Percentiles rank a stretch among this genome's conserved stretches.
Evolutionary conservation across 2,797 vertebrate genomes (phyloP).

Genomic region (Diplodus puntazzo): DNA sequence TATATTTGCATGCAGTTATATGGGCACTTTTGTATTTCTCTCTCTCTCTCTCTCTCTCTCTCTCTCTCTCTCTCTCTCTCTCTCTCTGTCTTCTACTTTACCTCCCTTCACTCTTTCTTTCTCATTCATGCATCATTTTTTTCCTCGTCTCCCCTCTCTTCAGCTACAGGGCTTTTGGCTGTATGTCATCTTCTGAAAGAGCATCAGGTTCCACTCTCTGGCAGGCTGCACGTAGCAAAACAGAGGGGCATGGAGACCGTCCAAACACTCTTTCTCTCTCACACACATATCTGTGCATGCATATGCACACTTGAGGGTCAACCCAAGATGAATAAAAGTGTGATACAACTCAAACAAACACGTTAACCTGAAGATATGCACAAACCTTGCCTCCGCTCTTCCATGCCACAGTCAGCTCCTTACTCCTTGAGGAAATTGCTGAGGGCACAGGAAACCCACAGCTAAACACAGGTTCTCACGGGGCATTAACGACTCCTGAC

Average conservation of each 20-base stretch:
- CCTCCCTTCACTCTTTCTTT: slow-evolving; percentile 26
- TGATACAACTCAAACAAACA: slow-evolving; percentile 46
- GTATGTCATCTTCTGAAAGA: slow-evolving; percentile 66
- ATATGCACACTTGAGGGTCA: slow-evolving; percentile 2
- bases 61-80: slow-evolving; percentile 27
- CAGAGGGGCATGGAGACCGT: slow-evolving; percentile 76
- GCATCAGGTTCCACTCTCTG: slow-evolving; percentile 76
- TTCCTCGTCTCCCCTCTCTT: slow-evolving; percentile 23
- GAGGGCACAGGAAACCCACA: slow-evolving; percentile 77
- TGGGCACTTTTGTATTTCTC: slow-evolving; percentile 23
- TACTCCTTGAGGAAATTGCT: slow-evolving; percentile 76
- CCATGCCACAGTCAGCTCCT: slow-evolving; percentile 52
- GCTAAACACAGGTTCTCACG: slow-evolving; percentile 79
- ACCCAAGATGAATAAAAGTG: slow-evolving; percentile 16
- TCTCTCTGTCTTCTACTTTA: slow-evolving; percentile 19
- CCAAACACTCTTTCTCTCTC: slow-evolving; percentile 59
- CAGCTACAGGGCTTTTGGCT: slow-evolving; percentile 77
- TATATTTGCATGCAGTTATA: slow-evolving; percentile 45
- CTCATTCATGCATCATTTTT: slow-evolving; percentile 49
- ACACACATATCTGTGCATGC: slow-evolving; percentile 19
- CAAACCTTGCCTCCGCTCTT: slow-evolving; percentile 52
- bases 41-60: slow-evolving; percentile 10
- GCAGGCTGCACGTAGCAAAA: slow-evolving; percentile 73
- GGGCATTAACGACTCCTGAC: slow-evolving; percentile 73
- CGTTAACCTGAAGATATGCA: slow-evolving; percentile 63